Percentiles rank a stretch among this genome's conserved stretches.
Conservation (phyloP, 2,888 invertebrate genomes). For the Metopia argyrocephala region DNA sequence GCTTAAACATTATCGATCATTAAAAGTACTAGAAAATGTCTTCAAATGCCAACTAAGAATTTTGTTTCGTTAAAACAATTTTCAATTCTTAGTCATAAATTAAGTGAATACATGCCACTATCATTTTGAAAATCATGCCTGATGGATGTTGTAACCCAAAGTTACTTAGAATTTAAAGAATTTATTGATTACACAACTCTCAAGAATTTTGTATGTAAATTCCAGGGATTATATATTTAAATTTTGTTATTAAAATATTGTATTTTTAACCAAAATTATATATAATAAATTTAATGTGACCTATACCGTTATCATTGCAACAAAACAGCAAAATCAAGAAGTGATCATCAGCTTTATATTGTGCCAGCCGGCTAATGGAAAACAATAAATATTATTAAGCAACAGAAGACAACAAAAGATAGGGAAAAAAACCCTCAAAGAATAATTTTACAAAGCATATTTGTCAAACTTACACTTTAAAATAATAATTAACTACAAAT, state of each 20-base stretch:
- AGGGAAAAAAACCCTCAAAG: conserved; percentile 29
- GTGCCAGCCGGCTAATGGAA: conserved; percentile 59
- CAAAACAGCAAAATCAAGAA: conserved; percentile 24
- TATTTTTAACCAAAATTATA: conserved; percentile 2
- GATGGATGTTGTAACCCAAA: too few species aligned
- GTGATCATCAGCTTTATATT: conserved; percentile 54
- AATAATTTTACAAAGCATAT: conserved; percentile 50
- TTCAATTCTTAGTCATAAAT: too few species aligned
- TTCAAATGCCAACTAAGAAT: too few species aligned
- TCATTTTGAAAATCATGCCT: too few species aligned
- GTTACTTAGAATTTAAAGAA: too few species aligned
- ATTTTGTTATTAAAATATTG: background rate
- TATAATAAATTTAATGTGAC: conserved; percentile 24
- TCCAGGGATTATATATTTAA: background rate
- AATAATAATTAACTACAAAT: conserved; percentile 61
- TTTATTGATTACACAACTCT: too few species aligned
- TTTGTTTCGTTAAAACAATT: too few species aligned
- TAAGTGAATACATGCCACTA: too few species aligned
- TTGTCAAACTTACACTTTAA: conserved; percentile 65
- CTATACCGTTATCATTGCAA: conserved; percentile 35
- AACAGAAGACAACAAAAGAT: background rate
- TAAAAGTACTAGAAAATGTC: too few species aligned
- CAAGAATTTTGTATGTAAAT: background rate
- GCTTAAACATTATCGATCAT: too few species aligned
- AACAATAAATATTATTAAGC: conserved; percentile 58